phyloP scores from a whole-genome alignment of 2,888 invertebrate species.

The Gerris lacustris region DNA sequence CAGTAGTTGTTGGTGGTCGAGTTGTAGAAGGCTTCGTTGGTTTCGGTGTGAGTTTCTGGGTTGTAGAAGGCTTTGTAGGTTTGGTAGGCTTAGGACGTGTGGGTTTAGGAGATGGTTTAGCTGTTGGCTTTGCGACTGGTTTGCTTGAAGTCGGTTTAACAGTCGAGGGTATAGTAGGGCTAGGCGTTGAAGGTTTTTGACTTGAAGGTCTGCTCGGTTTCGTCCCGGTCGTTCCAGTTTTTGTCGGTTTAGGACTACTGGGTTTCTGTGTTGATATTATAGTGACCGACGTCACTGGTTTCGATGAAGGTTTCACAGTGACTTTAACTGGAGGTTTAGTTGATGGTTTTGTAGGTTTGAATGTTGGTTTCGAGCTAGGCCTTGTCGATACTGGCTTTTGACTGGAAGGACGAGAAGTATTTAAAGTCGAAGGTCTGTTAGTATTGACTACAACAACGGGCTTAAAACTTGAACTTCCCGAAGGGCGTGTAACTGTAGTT shows the following conservation, averaged over 20 bases:
- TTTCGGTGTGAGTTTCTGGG: slow-evolving; percentile 27
- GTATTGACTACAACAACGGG: slow-evolving; percentile 13
- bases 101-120: slow-evolving; percentile 31
- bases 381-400: background rate
- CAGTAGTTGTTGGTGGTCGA: slow-evolving; percentile 28
- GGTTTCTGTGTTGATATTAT: background rate
- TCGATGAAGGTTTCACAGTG: background rate
- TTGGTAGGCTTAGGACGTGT: slow-evolving; percentile 33
- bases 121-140: background rate
- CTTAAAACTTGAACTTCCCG: slow-evolving; percentile 10
- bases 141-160: slow-evolving; percentile 12
- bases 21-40: slow-evolving; percentile 20
- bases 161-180: slow-evolving; percentile 32
- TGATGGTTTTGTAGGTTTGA: background rate
- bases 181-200: slow-evolving; percentile 10
- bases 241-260: background rate
- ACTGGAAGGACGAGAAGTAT: background rate
- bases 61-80: slow-evolving; percentile 18
- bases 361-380: background rate
- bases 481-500: slow-evolving; percentile 15
- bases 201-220: slow-evolving; percentile 4
- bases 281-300: background rate
- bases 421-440: background rate
- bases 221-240: background rate
- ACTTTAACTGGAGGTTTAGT: slow-evolving; percentile 13